These are phyloP conservation scores for Theristicus caerulescens DNA, from an alignment of 2,113 vertebrate genomes.

Conservation along the genomic window DNA sequence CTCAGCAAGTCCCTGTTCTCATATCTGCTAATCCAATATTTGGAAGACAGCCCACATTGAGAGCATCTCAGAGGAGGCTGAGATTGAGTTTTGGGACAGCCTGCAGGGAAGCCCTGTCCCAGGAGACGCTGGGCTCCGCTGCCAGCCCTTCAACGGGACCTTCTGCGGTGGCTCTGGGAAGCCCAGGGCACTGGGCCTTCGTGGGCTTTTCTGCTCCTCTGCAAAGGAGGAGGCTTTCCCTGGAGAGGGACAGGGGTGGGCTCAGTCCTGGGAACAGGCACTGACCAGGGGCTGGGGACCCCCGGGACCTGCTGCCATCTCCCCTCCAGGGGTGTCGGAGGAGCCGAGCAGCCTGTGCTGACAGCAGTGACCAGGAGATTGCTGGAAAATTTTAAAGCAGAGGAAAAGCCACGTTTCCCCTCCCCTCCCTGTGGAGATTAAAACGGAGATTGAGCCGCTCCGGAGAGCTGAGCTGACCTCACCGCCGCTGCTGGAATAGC, in stretches of 20 bases:
- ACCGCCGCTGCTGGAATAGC: background rate
- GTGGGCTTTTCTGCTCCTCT: background rate
- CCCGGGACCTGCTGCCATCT: background rate
- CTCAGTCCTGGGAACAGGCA: background rate
- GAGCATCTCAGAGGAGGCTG: background rate
- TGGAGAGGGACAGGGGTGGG: background rate
- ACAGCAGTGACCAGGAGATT: background rate
- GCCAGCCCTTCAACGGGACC: accelerated
- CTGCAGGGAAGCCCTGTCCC: background rate
- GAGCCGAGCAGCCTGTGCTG: accelerated
- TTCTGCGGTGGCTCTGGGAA: accelerated
- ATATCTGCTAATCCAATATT: background rate
- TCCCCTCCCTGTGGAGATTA: background rate
- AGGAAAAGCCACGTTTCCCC: background rate
- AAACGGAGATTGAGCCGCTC: background rate
- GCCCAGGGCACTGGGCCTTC: background rate
- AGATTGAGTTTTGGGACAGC: background rate
- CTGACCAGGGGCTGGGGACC: background rate
- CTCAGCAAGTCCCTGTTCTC: background rate
- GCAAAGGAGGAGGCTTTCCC: background rate
- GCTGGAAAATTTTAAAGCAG: background rate
- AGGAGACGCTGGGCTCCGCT: background rate
- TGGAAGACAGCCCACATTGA: background rate
- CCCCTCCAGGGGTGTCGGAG: accelerated
- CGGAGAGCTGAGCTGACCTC: background rate